Evolutionary conservation across 2,888 invertebrate species (phyloP).

Genomic region (Dorcus parallelipipedus): DNA sequence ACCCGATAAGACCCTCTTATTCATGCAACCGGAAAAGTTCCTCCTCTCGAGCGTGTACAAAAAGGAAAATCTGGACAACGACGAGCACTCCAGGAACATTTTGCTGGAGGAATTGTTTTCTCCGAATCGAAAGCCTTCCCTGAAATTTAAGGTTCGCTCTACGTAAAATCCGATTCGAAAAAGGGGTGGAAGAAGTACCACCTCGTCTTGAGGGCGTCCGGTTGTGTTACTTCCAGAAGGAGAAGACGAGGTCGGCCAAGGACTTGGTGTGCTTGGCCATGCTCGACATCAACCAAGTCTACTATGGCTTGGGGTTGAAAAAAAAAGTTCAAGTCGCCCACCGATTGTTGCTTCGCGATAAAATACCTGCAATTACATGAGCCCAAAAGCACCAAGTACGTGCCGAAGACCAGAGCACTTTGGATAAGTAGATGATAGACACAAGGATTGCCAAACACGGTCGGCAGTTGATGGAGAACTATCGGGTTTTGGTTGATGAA

Average conservation of each 20-base stretch:
- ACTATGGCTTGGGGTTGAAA: slow-evolving; percentile 94
- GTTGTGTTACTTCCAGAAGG: slow-evolving; percentile 98
- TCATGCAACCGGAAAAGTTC: slow-evolving; percentile 83
- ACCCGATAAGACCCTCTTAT: slow-evolving; percentile 74
- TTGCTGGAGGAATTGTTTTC: slow-evolving; percentile 84
- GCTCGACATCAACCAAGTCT: slow-evolving; percentile 89
- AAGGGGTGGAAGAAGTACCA: slow-evolving; percentile 98
- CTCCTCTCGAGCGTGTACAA: slow-evolving; percentile 64
- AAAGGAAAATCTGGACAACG: slow-evolving; percentile 65
- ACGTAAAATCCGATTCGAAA: slow-evolving; percentile 94
- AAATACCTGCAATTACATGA: slow-evolving; percentile 93
- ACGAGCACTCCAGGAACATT: slow-evolving; percentile 71
- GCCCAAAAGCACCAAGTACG: slow-evolving; percentile 88
- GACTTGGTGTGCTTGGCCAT: slow-evolving; percentile 91
- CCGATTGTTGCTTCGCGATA: slow-evolving; percentile 93
- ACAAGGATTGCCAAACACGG: slow-evolving; percentile 94
- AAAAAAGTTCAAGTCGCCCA: slow-evolving; percentile 97
- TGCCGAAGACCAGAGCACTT: slow-evolving; percentile 82
- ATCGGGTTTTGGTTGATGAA: slow-evolving; percentile 79
- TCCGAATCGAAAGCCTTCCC: slow-evolving; percentile 51
- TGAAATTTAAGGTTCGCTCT: slow-evolving; percentile 87
- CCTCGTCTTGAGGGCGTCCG: slow-evolving; percentile 92
- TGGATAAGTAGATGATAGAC: slow-evolving; percentile 92
- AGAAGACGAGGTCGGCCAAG: slow-evolving; percentile 81
- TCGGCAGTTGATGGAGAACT: slow-evolving; percentile 81